phyloP scores from a whole-genome alignment of 2,888 invertebrate genomes.

The Cephus pygmeus region DNA sequence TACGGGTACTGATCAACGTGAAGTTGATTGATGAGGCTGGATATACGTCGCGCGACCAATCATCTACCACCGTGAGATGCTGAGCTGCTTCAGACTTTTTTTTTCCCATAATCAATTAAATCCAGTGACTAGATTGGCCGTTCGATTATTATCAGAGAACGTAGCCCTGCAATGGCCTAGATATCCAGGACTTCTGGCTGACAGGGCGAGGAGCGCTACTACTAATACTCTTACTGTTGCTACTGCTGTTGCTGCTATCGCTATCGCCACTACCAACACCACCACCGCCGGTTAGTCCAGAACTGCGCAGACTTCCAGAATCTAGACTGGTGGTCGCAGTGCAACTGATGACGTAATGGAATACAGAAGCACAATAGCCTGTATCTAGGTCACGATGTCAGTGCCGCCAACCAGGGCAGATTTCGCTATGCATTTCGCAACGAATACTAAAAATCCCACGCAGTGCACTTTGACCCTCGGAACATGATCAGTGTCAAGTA shows the following conservation, averaged over 20 bases:
- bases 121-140: neutral
- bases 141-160: neutral
- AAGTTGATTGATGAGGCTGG: neutral
- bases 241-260: neutral
- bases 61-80: neutral
- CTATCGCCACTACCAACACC: neutral
- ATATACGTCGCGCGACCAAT: neutral
- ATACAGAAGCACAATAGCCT: conserved; percentile 55
- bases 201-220: neutral
- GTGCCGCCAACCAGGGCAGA: conserved; percentile 39
- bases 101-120: neutral
- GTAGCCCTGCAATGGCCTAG: neutral
- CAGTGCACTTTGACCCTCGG: neutral
- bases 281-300: neutral
- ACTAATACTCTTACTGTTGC: neutral
- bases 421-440: neutral
- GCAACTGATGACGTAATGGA: conserved; percentile 54
- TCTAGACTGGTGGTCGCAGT: conserved; percentile 6
- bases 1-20: neutral
- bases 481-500: neutral
- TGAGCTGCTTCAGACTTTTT: neutral
- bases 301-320: neutral
- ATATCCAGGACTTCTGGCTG: neutral
- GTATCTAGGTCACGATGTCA: conserved; percentile 60
- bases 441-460: neutral